These are phyloP conservation scores for Alsophila aescularia DNA, from an alignment of 2,888 invertebrate species.

Conservation along the genomic window DNA sequence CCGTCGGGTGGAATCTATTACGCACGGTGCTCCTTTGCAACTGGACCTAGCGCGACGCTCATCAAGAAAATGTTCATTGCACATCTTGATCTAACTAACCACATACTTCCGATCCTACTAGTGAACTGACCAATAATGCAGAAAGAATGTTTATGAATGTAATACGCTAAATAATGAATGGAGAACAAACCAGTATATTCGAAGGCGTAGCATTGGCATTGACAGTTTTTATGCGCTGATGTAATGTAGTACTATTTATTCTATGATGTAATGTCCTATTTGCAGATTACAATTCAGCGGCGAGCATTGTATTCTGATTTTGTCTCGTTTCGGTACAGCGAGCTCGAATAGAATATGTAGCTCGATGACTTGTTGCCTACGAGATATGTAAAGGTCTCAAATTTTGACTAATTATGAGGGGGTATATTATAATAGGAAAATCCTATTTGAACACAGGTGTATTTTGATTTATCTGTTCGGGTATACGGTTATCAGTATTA, in stretches of 20 bases:
- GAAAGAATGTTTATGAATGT: conserved; percentile 29
- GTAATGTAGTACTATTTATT: conserved; percentile 70
- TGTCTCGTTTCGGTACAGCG: conserved; percentile 67
- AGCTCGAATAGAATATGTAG: conserved; percentile 49
- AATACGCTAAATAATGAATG: conserved; percentile 52
- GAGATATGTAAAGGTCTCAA: conserved; percentile 55
- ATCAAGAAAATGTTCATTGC: conserved; percentile 12
- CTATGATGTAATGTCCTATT: conserved; percentile 66
- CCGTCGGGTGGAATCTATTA: conserved; percentile 45
- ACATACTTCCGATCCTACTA: conserved; percentile 24
- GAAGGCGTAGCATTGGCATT: conserved; percentile 71
- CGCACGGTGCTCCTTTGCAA: conserved; percentile 33
- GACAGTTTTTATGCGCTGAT: conserved; percentile 70
- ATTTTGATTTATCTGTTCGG: conserved; percentile 22
- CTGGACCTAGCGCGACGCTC: conserved; percentile 2
- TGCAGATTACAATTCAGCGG: conserved; percentile 54
- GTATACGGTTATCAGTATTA: conserved; percentile 51
- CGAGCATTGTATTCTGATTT: conserved; percentile 67
- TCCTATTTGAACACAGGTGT: conserved; percentile 17
- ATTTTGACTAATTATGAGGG: conserved; percentile 39
- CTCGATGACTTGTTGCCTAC: conserved; percentile 39
- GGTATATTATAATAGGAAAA: conserved; percentile 21
- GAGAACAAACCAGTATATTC: conserved; percentile 45
- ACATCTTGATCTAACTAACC: conserved; percentile 7
- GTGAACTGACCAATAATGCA: conserved; percentile 7